These are phyloP conservation scores for Strigamia maritima DNA, from an alignment of 2,888 invertebrate species.

Conservation along the genomic window DNA sequence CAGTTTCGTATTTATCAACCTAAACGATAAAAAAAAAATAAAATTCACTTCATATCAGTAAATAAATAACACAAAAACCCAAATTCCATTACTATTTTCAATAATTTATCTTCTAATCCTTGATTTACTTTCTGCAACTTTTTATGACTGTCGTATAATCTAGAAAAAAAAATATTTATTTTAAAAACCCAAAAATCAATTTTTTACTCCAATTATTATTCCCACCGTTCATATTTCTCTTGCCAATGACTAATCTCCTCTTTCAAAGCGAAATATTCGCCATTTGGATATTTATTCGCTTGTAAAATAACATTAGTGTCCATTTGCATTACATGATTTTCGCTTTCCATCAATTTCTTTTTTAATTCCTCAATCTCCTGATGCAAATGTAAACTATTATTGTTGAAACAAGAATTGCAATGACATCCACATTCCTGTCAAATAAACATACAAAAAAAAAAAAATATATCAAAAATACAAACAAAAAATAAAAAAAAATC, in stretches of 20 bases:
- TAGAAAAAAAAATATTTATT: constrained; percentile 51
- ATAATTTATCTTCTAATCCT: constrained; percentile 86
- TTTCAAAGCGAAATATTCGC: constrained; percentile 71
- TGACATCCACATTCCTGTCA: too few species aligned
- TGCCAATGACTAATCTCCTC: constrained; percentile 83
- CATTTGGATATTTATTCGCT: constrained; percentile 62
- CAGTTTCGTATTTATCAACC: constrained; percentile 80
- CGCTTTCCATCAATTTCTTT: constrained; percentile 74
- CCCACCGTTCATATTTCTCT: constrained; percentile 83
- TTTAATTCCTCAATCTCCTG: constrained; percentile 83
- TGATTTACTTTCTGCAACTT: constrained; percentile 92
- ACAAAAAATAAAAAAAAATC: too few species aligned
- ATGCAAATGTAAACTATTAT: constrained; percentile 64
- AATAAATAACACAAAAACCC: too few species aligned
- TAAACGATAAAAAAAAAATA: constrained; percentile 43
- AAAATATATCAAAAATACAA: too few species aligned
- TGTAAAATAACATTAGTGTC: constrained; percentile 81
- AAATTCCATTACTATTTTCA: constrained; percentile 78
- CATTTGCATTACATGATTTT: constrained; percentile 77
- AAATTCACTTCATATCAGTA: too few species aligned
- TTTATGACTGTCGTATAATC: constrained; percentile 88
- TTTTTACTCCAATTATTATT: background rate
- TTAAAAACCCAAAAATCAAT: background rate
- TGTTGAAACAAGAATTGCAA: too few species aligned
- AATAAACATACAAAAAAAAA: too few species aligned